Evolutionary conservation across 2,113 vertebrate genomes (phyloP).

Genomic region (Dicentrarchus labrax): DNA sequence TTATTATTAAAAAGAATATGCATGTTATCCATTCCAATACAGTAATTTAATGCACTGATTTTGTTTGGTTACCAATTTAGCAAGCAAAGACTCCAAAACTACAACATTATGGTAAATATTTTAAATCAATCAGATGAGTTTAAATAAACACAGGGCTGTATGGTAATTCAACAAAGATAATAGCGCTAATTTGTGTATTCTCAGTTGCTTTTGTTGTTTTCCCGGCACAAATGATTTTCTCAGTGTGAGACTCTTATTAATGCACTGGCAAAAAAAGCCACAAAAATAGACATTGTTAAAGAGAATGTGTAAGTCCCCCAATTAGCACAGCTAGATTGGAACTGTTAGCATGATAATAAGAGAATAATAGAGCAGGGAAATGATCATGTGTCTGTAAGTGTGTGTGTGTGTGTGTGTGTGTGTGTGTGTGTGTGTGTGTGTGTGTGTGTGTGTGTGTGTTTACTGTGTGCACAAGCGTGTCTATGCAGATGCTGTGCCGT

Average conservation of each 20-base stretch:
- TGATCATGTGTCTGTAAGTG: conserved; percentile 46
- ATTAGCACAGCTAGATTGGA: conserved; percentile 80
- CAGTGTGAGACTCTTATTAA: conserved; percentile 83
- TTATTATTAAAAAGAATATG: conserved; percentile 55
- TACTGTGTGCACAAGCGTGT: conserved; percentile 29
- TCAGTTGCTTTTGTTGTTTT: conserved; percentile 82
- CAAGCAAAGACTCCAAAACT: conserved; percentile 59
- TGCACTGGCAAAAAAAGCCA: conserved; percentile 62
- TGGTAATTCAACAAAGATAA: conserved; percentile 82
- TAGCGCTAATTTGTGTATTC: conserved; percentile 82
- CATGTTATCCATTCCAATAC: conserved; percentile 43
- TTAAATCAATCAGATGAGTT: conserved; percentile 75
- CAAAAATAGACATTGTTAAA: conserved; percentile 80
- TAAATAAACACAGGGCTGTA: conserved; percentile 80
- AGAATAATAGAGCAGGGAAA: conserved; percentile 81
- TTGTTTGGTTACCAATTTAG: conserved; percentile 69
- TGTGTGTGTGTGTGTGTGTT: conserved; percentile 31
- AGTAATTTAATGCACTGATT: conserved; percentile 65
- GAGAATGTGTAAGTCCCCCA: conserved; percentile 82
- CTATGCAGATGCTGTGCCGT: conserved; percentile 40
- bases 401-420: conserved; percentile 23
- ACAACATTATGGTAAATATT: conserved; percentile 80
- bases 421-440: conserved; percentile 34
- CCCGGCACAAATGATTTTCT: conserved; percentile 80
- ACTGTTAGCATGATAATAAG: conserved; percentile 82